phyloP scores from a whole-genome alignment of 2,888 invertebrate genomes.

The Escarpia spicata region DNA sequence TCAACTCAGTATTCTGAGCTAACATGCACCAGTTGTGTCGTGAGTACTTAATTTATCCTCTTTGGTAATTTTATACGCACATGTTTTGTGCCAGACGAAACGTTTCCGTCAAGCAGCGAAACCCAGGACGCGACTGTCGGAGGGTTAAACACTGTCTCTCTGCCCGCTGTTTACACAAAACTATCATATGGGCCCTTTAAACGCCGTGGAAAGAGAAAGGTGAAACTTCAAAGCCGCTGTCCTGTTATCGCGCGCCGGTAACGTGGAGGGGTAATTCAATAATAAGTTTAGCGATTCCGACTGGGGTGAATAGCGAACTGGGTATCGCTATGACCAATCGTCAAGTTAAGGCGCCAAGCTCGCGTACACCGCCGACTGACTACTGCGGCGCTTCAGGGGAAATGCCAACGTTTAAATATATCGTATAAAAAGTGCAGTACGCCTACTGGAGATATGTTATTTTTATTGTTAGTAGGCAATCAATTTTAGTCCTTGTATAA shows the following conservation, averaged over 20 bases:
- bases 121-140: not conserved
- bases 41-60: not conserved
- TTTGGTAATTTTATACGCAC: not conserved
- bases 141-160: not conserved
- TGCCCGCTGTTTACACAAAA: not conserved
- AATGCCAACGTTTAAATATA: not conserved
- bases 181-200: not conserved
- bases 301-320: not conserved
- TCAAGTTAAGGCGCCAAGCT: not conserved
- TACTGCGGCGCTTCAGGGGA: not conserved
- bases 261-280: not conserved
- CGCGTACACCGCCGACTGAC: not conserved
- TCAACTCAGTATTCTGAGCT: not conserved
- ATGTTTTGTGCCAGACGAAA: not conserved
- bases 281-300: not conserved
- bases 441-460: not conserved
- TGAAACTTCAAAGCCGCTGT: not conserved
- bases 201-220: not conserved
- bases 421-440: not conserved
- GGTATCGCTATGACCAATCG: not conserved
- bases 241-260: not conserved
- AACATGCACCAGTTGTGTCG: not conserved
- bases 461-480: no score
- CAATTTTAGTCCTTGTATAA: no score
- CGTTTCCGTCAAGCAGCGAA: not conserved